Evolutionary conservation across 1,140 invertebrate species (phyloP).

Genomic region (Atta cephalotes): DNA sequence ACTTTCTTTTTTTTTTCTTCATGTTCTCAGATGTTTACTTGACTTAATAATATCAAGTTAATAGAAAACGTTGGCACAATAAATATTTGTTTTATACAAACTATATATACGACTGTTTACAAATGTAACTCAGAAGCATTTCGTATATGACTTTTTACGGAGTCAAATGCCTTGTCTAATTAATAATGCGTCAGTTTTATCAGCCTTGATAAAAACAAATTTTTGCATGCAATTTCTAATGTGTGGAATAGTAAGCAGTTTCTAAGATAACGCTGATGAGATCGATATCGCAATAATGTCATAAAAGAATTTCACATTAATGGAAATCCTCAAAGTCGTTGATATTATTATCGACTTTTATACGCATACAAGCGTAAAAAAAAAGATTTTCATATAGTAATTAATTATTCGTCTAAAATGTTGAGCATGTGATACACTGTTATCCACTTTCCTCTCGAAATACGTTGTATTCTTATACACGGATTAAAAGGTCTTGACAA

Average conservation of each 20-base stretch:
- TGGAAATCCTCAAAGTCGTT: not conserved
- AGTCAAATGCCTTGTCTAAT: constrained; percentile 26
- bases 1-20: constrained; percentile 13
- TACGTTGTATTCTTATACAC: constrained; percentile 11
- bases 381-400: constrained; percentile 1
- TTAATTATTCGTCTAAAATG: constrained; percentile 27
- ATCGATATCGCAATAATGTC: not conserved
- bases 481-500: constrained; percentile 1
- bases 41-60: constrained; percentile 3
- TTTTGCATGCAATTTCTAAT: constrained; percentile 19
- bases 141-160: constrained; percentile 3
- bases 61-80: constrained; percentile 51
- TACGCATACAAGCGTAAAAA: constrained; percentile 2
- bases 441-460: constrained; percentile 14
- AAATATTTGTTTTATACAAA: constrained; percentile 47
- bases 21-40: not conserved
- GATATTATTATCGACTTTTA: not conserved
- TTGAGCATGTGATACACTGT: constrained; percentile 52
- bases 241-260: not conserved
- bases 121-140: constrained; percentile 31
- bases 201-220: not conserved
- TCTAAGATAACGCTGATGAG: constrained; percentile 12
- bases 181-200: constrained; percentile 6
- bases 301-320: not conserved
- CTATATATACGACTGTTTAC: constrained; percentile 24